phyloP scores from a whole-genome alignment of 2,113 vertebrate genomes.

The Gallinago jamesoni region DNA sequence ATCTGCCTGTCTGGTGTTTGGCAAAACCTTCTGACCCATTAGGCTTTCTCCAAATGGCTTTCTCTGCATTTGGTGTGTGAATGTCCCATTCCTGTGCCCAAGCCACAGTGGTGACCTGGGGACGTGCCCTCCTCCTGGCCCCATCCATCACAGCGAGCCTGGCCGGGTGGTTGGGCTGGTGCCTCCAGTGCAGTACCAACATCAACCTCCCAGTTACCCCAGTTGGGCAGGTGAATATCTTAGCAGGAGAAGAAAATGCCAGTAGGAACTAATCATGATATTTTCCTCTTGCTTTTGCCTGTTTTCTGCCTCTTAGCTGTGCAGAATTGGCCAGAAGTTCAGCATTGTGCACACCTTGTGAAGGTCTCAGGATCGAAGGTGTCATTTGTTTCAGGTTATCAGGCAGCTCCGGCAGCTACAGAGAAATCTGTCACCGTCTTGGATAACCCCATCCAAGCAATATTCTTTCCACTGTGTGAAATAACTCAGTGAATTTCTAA shows the following conservation, averaged over 20 bases:
- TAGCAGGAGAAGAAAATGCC: neutral
- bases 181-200: neutral
- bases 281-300: neutral
- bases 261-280: fast-evolving
- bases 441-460: neutral
- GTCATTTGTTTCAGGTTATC: neutral
- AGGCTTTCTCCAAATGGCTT: neutral
- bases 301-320: neutral
- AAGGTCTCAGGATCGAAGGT: neutral
- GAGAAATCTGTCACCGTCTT: fast-evolving
- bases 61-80: neutral
- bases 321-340: neutral
- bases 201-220: neutral
- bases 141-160: fast-evolving
- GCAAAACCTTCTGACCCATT: neutral
- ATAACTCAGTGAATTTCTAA: slow-evolving; percentile 18
- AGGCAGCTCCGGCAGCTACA: neutral
- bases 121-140: neutral
- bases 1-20: neutral
- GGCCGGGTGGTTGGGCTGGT: neutral
- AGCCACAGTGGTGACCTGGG: neutral
- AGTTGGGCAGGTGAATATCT: neutral
- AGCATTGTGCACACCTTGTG: neutral
- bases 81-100: neutral
- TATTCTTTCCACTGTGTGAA: neutral